These are phyloP conservation scores for Lophochroa leadbeateri DNA, from an alignment of 2,113 vertebrate genomes.

Conservation along the genomic window DNA sequence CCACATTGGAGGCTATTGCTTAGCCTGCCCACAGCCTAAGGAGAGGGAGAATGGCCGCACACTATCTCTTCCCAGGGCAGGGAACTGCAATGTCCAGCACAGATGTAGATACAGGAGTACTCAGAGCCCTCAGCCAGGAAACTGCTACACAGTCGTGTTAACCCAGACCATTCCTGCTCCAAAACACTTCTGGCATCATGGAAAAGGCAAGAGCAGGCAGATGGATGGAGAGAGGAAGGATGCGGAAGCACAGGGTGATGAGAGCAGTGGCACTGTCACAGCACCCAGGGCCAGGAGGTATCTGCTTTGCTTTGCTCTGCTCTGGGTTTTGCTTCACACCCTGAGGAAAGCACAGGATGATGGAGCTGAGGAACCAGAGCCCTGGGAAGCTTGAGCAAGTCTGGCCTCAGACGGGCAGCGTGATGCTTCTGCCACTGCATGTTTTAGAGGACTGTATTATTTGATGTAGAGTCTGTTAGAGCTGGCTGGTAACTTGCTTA, in stretches of 20 bases:
- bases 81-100: background rate
- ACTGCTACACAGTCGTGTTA: background rate
- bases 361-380: background rate
- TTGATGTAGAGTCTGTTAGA: background rate
- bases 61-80: background rate
- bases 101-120: background rate
- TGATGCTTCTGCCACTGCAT: background rate
- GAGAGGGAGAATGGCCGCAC: background rate
- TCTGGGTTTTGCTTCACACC: background rate
- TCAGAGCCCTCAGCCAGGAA: background rate
- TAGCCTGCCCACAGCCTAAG: background rate
- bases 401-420: background rate
- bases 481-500: slow-evolving; percentile 23
- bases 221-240: background rate
- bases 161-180: background rate
- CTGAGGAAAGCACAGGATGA: background rate
- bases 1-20: background rate
- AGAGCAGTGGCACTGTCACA: background rate
- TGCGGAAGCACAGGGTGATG: background rate
- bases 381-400: background rate
- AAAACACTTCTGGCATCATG: background rate
- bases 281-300: background rate
- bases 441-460: background rate
- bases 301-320: background rate
- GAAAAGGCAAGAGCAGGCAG: background rate